Conservation (phyloP, 2,797 vertebrate genomes). For the Hyperoplus immaculatus region DNA sequence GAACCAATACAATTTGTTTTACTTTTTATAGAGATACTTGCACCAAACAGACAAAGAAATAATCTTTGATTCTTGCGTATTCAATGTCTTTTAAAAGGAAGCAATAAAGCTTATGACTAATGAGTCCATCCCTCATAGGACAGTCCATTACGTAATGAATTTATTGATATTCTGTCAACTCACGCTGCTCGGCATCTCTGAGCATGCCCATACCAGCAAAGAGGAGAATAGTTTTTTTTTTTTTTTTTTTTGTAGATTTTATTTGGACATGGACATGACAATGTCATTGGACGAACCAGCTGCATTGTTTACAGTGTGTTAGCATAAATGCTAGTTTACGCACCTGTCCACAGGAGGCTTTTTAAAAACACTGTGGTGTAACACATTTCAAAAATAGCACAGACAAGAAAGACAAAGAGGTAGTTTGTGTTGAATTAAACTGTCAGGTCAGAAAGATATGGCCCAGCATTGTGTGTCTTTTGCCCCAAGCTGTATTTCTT, state of each 20-base stretch:
- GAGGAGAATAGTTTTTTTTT: neutral
- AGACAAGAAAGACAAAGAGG: conserved; percentile 17
- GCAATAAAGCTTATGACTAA: conserved; percentile 59
- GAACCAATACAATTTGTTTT: conserved; percentile 8
- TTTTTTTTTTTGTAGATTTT: too few relatives aligned
- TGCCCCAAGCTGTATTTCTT: conserved; percentile 6
- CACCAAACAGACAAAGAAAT: conserved; percentile 17
- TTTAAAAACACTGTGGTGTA: conserved; percentile 14
- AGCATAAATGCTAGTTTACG: too few relatives aligned
- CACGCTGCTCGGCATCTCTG: conserved; percentile 37
- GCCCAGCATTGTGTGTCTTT: conserved; percentile 16
- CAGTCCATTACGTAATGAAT: conserved; percentile 75
- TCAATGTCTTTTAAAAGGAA: conserved; percentile 20
- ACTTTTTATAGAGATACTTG: conserved; percentile 6
- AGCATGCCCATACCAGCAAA: conserved; percentile 62
- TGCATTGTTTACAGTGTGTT: too few relatives aligned
- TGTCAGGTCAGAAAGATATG: conserved; percentile 19
- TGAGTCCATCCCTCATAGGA: conserved; percentile 51
- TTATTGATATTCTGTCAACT: conserved; percentile 71
- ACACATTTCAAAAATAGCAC: conserved; percentile 52
- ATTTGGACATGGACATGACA: too few relatives aligned
- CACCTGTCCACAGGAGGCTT: too few relatives aligned
- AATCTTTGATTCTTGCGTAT: conserved; percentile 10
- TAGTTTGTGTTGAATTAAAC: conserved; percentile 30
- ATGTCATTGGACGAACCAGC: too few relatives aligned